Evolutionary conservation across 2,113 vertebrate species (phyloP).

Genomic region (Nothocercus julius): DNA sequence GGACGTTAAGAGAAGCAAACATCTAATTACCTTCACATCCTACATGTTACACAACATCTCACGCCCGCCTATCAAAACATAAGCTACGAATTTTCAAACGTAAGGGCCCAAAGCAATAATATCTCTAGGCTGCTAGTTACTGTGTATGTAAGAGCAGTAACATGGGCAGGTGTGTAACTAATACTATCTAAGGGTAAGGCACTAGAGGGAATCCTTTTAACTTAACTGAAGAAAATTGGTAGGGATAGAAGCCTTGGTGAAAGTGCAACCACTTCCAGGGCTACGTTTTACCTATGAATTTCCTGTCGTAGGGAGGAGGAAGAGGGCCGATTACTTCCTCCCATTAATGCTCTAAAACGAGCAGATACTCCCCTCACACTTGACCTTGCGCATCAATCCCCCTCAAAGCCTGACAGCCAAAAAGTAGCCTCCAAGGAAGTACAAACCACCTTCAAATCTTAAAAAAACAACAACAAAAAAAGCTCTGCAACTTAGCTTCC

Average conservation of each 20-base stretch:
- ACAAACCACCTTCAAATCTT: not conserved
- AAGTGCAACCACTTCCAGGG: not conserved
- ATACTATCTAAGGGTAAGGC: not conserved
- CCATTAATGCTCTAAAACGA: not conserved
- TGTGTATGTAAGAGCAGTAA: not conserved
- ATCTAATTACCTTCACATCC: slow-evolving; percentile 27
- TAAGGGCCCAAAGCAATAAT: not conserved
- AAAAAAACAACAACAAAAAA: not conserved
- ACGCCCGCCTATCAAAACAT: slow-evolving; percentile 8
- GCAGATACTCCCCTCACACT: not conserved
- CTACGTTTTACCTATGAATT: not conserved
- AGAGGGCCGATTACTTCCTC: not conserved
- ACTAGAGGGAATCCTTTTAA: not conserved
- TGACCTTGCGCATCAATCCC: not conserved
- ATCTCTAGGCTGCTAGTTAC: not conserved
- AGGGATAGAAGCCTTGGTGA: not conserved
- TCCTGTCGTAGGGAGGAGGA: not conserved
- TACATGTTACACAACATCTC: slow-evolving; percentile 14
- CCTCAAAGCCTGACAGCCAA: not conserved
- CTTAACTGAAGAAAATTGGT: not conserved
- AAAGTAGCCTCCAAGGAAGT: not conserved
- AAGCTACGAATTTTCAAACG: not conserved
- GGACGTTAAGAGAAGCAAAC: not conserved
- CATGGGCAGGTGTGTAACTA: not conserved
- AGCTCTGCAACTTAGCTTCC: not conserved